Evolutionary conservation across 2,888 invertebrate genomes (phyloP).

Genomic region (Alitta virens): DNA sequence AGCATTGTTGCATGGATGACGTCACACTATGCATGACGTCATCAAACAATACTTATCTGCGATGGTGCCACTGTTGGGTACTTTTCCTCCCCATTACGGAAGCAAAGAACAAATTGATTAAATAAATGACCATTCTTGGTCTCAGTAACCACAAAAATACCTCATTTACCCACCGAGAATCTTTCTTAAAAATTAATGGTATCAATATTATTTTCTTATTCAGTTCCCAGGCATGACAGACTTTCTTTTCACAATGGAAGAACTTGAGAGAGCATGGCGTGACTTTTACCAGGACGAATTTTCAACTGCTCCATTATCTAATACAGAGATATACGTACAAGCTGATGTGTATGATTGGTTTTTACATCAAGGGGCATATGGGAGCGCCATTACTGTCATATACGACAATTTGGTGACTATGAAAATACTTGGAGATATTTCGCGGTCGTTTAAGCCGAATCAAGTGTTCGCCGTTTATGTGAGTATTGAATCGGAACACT

Average conservation of each 20-base stretch:
- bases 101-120: too few relatives aligned
- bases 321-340: slow-evolving; percentile 49
- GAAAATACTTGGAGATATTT: slow-evolving; percentile 81
- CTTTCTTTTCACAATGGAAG: slow-evolving; percentile 82
- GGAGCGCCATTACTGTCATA: slow-evolving; percentile 82
- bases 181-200: too few relatives aligned
- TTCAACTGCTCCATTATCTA: slow-evolving; percentile 9
- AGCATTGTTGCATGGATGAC: too few relatives aligned
- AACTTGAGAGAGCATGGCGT: slow-evolving; percentile 60
- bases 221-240: slow-evolving; percentile 86
- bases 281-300: slow-evolving; percentile 11
- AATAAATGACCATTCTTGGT: too few relatives aligned
- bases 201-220: not conserved
- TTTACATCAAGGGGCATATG: slow-evolving; percentile 58
- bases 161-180: too few relatives aligned
- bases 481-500: too few relatives aligned
- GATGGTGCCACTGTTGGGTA: too few relatives aligned
- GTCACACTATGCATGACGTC: too few relatives aligned
- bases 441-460: slow-evolving; percentile 91
- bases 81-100: too few relatives aligned
- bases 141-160: too few relatives aligned
- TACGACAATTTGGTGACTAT: slow-evolving; percentile 83
- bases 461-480: slow-evolving; percentile 87
- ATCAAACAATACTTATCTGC: too few relatives aligned
- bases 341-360: slow-evolving; percentile 55